Evolutionary conservation across 1,140 invertebrate species (phyloP).

Genomic region (Cepaea nemoralis): DNA sequence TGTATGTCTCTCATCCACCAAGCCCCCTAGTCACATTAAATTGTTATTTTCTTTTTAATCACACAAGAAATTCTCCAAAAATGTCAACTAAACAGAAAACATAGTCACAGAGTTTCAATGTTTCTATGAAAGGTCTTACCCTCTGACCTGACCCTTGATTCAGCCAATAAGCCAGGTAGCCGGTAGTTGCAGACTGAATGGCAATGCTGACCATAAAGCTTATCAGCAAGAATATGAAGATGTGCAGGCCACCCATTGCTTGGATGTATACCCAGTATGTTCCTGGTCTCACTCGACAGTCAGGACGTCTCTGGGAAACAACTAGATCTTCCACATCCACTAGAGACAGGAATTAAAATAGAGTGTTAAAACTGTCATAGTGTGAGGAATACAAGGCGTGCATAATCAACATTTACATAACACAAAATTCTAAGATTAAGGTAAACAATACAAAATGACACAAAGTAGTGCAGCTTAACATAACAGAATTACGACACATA

Average conservation of each 20-base stretch:
- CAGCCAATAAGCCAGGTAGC: slow-evolving; percentile 82
- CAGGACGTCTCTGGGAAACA: slow-evolving; percentile 71
- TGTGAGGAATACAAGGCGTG: not conserved
- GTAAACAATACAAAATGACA: too few species aligned
- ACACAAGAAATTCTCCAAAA: too few species aligned
- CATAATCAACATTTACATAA: too few species aligned
- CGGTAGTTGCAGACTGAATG: slow-evolving; percentile 77
- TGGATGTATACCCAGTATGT: slow-evolving; percentile 76
- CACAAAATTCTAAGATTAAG: too few species aligned
- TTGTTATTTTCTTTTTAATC: too few species aligned
- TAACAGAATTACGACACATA: too few species aligned
- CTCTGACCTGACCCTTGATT: slow-evolving; percentile 69
- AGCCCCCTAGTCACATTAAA: too few species aligned
- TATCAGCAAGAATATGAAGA: slow-evolving; percentile 74
- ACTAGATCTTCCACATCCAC: slow-evolving; percentile 66
- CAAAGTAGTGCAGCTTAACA: too few species aligned
- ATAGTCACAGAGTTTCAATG: too few species aligned
- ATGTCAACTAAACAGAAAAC: too few species aligned
- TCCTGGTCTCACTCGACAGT: slow-evolving; percentile 70
- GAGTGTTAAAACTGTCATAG: not conserved
- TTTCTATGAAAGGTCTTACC: slow-evolving; percentile 54
- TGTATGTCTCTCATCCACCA: too few species aligned
- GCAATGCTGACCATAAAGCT: slow-evolving; percentile 77
- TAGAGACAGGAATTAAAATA: not conserved
- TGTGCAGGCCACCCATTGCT: slow-evolving; percentile 77